Evolutionary conservation across 2,113 vertebrate genomes (phyloP).

Genomic region (Marcusenius ussheri): DNA sequence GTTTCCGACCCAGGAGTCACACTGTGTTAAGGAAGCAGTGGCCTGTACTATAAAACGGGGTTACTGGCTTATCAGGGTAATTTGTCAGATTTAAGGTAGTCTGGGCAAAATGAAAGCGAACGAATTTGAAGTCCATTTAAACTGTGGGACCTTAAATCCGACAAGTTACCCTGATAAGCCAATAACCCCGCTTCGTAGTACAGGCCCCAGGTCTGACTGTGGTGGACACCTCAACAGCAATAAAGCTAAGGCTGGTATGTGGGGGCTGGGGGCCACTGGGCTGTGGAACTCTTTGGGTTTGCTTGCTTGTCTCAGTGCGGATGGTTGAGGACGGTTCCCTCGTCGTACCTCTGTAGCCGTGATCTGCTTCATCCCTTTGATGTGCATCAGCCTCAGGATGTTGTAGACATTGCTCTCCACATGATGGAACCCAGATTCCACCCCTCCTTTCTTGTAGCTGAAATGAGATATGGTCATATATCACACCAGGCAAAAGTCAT

Average conservation of each 20-base stretch:
- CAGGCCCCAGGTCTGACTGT: too few relatives aligned
- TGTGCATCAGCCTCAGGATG: conserved; percentile 72
- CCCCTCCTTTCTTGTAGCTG: conserved; percentile 86
- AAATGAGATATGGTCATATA: not conserved
- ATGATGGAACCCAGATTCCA: conserved; percentile 77
- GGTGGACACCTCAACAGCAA: not conserved
- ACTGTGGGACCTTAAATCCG: too few relatives aligned
- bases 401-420: conserved; percentile 81
- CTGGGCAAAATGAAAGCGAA: too few relatives aligned
- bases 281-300: not conserved
- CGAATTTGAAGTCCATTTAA: too few relatives aligned
- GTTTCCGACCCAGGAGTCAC: not conserved
- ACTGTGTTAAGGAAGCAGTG: not conserved
- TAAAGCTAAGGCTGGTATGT: not conserved
- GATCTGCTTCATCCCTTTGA: conserved; percentile 78
- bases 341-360: conserved; percentile 71
- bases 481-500: not conserved
- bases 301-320: not conserved
- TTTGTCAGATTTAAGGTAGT: too few relatives aligned
- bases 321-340: not conserved
- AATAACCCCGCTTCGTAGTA: too few relatives aligned
- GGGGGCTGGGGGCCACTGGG: not conserved
- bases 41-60: too few relatives aligned
- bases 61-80: too few relatives aligned
- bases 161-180: too few relatives aligned